Evolutionary conservation across 2,797 vertebrate genomes (phyloP), one percentile per base, ranked within the genome.

Genomic region (Anguilla pacifica): DNA sequence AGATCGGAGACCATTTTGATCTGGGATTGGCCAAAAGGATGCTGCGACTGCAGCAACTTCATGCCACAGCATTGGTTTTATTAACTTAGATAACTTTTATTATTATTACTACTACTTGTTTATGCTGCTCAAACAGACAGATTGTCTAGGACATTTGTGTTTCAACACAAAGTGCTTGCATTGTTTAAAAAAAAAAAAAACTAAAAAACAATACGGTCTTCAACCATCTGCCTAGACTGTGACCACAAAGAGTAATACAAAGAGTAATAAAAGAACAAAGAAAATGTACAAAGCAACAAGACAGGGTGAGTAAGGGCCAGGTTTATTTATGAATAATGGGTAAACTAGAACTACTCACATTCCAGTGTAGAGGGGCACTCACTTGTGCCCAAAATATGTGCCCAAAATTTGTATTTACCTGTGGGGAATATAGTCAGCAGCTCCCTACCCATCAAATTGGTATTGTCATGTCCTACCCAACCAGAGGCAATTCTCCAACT

Each of bases 51-150:
- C 83, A 87, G 88, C 91, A 92, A 92, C 88, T 86, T 77, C 53
- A 86, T 91, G 91, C 31, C 72, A 43, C 72, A 53, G 81, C 59
- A 70, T 31, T 91, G 90, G 85, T 92, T 92, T 92, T 91, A 90
- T 89, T 91, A 91, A 61, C 91, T 88, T 87, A 94, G 93, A 93
- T 87, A 92, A 92, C 93, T 85, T 6, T 81, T 46, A 39, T 77
- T 93, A 93, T 94, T 94, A 95, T 74, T 88, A 89, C 90, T 88
- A 91, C 91, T 92, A 95, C 92, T 94, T 88, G 93, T 93, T 94
- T 92, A 90, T 87, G 94, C 94, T 95, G 94, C 94, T 96, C 91
- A 87, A 88, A 91, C 25, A 85, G 25, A 88, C 94, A 92, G 94
- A 93, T 91, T 92, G 93, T 94, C 90, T 89, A 90, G 89, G 89